Conservation (phyloP, 2,888 invertebrate genomes). For the Spodoptera littoralis region DNA sequence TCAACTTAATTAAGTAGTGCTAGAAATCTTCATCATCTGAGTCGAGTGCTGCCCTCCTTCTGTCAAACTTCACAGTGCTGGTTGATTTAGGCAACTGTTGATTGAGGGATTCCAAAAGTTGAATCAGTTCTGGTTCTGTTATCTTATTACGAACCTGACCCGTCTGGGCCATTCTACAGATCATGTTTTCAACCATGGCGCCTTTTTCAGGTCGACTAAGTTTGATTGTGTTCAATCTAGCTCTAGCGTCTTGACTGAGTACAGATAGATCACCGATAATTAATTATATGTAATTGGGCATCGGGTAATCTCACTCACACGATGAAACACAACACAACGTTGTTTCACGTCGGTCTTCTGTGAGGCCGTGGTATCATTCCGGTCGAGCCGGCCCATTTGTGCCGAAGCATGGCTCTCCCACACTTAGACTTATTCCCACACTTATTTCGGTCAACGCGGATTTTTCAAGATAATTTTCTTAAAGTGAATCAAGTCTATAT, state of each 20-base stretch:
- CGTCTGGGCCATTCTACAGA: conserved; percentile 97
- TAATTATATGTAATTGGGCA: too few species aligned
- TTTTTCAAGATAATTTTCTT: too few species aligned
- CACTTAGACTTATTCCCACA: too few species aligned
- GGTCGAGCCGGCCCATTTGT: too few species aligned
- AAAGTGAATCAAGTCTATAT: too few species aligned
- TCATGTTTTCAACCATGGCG: conserved; percentile 97
- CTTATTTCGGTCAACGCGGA: too few species aligned
- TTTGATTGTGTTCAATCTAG: conserved; percentile 97
- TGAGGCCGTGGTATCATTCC: too few species aligned
- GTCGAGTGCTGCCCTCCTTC: conserved; percentile 95
- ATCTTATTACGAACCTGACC: conserved; percentile 96
- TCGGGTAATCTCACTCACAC: too few species aligned
- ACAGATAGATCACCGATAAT: too few species aligned
- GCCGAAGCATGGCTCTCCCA: too few species aligned
- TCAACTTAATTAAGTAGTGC: conserved; percentile 54
- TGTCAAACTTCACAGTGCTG: conserved; percentile 96
- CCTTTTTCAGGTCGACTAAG: conserved; percentile 99
- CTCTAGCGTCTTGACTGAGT: conserved; percentile 97
- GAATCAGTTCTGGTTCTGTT: conserved; percentile 95
- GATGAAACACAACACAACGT: too few species aligned
- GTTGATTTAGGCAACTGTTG: conserved; percentile 93
- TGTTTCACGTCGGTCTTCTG: too few species aligned
- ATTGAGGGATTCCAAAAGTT: conserved; percentile 95
- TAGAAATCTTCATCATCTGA: conserved; percentile 92